Conservation (phyloP, 2,113 vertebrate genomes). For the Hemiprocne comata region DNA sequence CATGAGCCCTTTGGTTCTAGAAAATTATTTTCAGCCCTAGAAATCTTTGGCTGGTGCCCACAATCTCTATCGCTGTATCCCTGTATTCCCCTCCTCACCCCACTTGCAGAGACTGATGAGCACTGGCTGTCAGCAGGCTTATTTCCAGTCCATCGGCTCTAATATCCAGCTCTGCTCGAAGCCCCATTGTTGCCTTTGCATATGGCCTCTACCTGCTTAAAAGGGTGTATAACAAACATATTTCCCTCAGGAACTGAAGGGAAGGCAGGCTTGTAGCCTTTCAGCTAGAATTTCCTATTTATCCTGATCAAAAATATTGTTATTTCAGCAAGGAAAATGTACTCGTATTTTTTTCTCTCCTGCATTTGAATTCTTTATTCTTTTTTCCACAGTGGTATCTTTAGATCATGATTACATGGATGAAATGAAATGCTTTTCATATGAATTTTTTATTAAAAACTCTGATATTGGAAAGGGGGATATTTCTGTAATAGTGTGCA, state of each 20-base stretch:
- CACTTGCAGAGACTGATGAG: not conserved
- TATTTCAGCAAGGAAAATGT: not conserved
- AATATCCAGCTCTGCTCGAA: not conserved
- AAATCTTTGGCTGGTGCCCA: not conserved
- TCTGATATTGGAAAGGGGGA: not conserved
- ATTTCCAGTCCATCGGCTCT: fast-evolving
- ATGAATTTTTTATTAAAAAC: not conserved
- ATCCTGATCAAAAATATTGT: not conserved
- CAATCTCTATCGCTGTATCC: not conserved
- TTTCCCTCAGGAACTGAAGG: not conserved
- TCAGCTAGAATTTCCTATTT: not conserved
- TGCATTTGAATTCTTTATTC: not conserved
- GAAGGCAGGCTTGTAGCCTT: not conserved
- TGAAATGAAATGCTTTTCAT: not conserved
- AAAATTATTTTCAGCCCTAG: not conserved
- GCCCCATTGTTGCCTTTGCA: not conserved
- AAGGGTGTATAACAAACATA: not conserved
- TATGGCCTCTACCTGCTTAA: not conserved
- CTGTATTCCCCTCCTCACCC: not conserved
- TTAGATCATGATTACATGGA: not conserved
- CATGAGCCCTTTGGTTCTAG: not conserved
- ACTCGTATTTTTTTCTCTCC: not conserved
- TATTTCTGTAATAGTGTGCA: not conserved
- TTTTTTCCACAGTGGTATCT: not conserved
- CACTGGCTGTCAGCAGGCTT: not conserved